These are phyloP conservation scores for Octodon degus DNA, from an alignment of 2,113 vertebrate genomes.

Conservation along the genomic window DNA sequence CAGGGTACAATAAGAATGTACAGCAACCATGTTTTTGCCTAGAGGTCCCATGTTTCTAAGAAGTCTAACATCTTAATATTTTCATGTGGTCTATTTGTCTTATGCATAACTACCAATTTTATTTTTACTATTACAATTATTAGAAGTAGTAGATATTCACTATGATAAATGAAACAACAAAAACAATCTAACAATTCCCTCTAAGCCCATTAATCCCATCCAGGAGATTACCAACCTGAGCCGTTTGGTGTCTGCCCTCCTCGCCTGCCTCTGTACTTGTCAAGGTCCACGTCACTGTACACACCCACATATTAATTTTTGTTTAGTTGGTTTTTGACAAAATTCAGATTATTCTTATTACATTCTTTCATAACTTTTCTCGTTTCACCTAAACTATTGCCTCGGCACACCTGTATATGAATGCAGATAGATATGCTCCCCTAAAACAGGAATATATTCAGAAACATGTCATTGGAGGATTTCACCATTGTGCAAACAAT, in stretches of 20 bases:
- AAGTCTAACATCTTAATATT: constrained; percentile 4
- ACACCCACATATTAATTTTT: neutral
- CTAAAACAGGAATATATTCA: neutral
- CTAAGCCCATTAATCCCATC: neutral
- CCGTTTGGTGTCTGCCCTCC: neutral
- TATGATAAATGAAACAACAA: constrained; percentile 7
- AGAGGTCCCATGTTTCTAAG: neutral
- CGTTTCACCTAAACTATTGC: constrained; percentile 22
- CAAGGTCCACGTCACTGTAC: neutral
- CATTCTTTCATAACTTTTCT: neutral
- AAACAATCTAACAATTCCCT: neutral
- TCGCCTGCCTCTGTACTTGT: neutral
- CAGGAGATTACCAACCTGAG: neutral
- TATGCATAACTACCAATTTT: constrained; percentile 4
- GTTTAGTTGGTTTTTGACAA: neutral
- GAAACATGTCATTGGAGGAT: neutral
- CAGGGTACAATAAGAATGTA: no score
- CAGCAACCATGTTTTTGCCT: no score
- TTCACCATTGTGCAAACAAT: neutral
- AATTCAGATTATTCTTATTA: constrained; percentile 1
- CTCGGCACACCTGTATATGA: neutral
- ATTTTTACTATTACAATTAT: constrained; percentile 21
- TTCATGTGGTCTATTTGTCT: constrained; percentile 6
- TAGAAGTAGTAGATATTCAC: constrained; percentile 1
- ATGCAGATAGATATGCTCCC: neutral